Evolutionary conservation across 2,888 invertebrate species (phyloP), one percentile per base, ranked within the genome.

Genomic region (Orchestes rusci): DNA sequence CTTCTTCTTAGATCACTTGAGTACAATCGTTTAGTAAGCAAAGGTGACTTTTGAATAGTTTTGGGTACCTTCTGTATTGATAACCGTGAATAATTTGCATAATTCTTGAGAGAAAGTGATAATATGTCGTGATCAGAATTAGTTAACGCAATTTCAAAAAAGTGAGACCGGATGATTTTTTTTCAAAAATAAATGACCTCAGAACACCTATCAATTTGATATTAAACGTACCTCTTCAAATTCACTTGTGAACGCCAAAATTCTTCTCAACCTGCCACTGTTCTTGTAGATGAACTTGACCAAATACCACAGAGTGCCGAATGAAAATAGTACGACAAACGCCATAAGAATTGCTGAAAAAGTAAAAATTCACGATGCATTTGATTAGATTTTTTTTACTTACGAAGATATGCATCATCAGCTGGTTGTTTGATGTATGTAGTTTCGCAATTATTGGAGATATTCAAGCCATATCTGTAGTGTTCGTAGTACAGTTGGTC

Each of bases 251-350:
- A 57, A 58, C 5, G 52, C 40, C 16, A 63, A 41, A 10, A 61
- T 41, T 35, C 49, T 53, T 43, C 61, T 54, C 17, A 63, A 44
- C 40, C 61, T 56, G 16, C 59, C 58, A 51, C 62, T 61, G 43
- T 61, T 59, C 50, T 66, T 69, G 50, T 69, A 69, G 48, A 70
- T 66, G 53, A 68, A 67, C 55, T 70, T 70, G 3, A 69, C 59
- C 66, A 69, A 65, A 53, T 70, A 70, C 70, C 70, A 70, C 10
- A 68, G 47, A 4, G 70, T 70, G 12, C 70, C 70, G 56, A 70
- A 69, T 40, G 63, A 63, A 48, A 67, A 67, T 16, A 70, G 58
- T 16, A 67, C 60, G 39, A 70, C 66, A 52, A 68, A 67, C 36
- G 70, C 69, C 53, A 61, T 66, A 32, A 70, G 54, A 45, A 70